A percentile compares a stretch with the other conserved stretches of the same genome.
phyloP scores from a whole-genome alignment of 1,140 invertebrate genomes.

The Heliconius congener region DNA sequence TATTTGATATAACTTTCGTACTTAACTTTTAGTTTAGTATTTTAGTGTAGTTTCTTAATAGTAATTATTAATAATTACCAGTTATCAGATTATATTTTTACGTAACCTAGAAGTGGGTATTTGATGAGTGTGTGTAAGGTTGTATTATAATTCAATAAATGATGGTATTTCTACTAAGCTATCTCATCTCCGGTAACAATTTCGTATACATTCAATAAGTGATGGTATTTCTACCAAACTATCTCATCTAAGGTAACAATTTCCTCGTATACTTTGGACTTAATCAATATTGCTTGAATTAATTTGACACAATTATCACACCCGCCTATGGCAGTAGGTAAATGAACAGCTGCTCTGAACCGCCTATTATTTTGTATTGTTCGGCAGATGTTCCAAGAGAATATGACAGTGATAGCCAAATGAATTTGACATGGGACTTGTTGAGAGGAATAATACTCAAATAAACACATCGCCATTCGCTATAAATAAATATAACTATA shows the following conservation, averaged over 20 bases:
- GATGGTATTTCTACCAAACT: neutral
- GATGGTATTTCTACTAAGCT: too few species aligned
- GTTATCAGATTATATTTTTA: too few species aligned
- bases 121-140: too few species aligned
- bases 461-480: neutral
- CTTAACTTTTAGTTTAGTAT: too few species aligned
- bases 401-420: neutral
- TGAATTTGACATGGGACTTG: neutral
- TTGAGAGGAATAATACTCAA: neutral
- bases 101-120: too few species aligned
- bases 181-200: too few species aligned
- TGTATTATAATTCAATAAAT: too few species aligned
- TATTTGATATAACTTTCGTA: too few species aligned
- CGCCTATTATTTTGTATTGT: conserved; percentile 2
- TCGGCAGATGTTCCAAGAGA: neutral
- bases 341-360: conserved; percentile 8
- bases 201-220: too few species aligned
- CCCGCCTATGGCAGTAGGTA: conserved; percentile 4
- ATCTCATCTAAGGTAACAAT: neutral
- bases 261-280: conserved; percentile 8
- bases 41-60: too few species aligned
- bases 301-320: conserved; percentile 11
- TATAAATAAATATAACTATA: neutral
- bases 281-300: conserved; percentile 7
- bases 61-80: too few species aligned